A percentile compares a stretch with the other conserved stretches of the same genome.
Conservation (phyloP, 2,797 vertebrate genomes). For the Ataeniobius toweri region DNA sequence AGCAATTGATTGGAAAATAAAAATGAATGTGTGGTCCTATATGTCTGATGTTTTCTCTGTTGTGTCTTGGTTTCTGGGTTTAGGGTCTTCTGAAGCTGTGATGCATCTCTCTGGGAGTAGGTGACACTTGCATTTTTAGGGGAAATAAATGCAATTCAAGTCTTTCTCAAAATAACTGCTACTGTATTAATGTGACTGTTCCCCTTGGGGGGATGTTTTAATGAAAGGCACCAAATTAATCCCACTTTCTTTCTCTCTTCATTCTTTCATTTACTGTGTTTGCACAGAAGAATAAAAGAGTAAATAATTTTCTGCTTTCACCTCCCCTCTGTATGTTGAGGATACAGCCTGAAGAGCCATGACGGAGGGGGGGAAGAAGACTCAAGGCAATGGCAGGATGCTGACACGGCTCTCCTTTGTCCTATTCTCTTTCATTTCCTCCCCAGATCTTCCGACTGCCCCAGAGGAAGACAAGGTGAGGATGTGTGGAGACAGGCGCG, state of each 20-base stretch:
- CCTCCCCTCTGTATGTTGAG: conserved; percentile 49
- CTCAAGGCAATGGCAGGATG: conserved; percentile 69
- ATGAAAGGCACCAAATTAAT: conserved; percentile 76
- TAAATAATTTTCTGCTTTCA: conserved; percentile 67
- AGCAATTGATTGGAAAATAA: conserved; percentile 79
- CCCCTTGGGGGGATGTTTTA: conserved; percentile 73
- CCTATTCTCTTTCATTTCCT: conserved; percentile 74
- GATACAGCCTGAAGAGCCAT: conserved; percentile 56
- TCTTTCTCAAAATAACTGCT: conserved; percentile 72
- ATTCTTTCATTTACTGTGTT: conserved; percentile 61
- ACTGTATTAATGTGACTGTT: conserved; percentile 68
- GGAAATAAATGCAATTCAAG: conserved; percentile 64
- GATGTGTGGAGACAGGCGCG: conserved; percentile 71
- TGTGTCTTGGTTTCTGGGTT: conserved; percentile 55
- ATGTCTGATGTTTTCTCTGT: conserved; percentile 53
- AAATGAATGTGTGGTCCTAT: conserved; percentile 69
- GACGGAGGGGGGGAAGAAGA: conserved; percentile 41
- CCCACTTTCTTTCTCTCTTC: conserved; percentile 34
- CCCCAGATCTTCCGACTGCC: conserved; percentile 56
- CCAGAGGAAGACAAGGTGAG: conserved; percentile 77
- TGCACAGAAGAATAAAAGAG: conserved; percentile 57
- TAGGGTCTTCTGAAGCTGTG: conserved; percentile 53
- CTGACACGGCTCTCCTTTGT: conserved; percentile 75
- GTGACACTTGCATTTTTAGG: conserved; percentile 66
- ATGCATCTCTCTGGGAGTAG: conserved; percentile 65